A percentile compares a stretch with the other conserved stretches of the same genome.
Evolutionary conservation across 2,113 vertebrate genomes (phyloP).

Genomic region (Brachypteracias leptosomus): DNA sequence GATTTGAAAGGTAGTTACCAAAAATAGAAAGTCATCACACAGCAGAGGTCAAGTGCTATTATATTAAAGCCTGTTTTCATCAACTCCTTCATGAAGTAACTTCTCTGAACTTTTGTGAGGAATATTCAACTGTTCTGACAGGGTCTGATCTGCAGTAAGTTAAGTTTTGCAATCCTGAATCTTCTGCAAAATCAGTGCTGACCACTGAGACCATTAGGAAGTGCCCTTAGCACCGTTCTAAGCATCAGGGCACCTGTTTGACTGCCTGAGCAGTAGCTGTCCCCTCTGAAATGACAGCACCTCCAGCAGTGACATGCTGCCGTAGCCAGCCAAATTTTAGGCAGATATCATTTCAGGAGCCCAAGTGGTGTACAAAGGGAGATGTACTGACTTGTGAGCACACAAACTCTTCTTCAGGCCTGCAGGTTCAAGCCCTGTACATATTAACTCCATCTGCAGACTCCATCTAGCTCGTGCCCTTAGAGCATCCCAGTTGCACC

Average conservation of each 20-base stretch:
- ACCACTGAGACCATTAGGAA: neutral
- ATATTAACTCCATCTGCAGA: neutral
- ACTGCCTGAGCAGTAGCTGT: neutral
- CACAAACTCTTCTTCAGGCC: neutral
- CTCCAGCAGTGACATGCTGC: neutral
- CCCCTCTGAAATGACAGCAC: neutral
- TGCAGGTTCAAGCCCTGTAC: neutral
- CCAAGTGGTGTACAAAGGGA: neutral
- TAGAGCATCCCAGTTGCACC: neutral
- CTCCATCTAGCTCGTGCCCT: neutral
- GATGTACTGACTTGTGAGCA: neutral
- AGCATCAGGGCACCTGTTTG: fast-evolving
- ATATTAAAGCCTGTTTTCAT: neutral
- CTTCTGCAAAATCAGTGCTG: neutral
- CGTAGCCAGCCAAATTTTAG: neutral
- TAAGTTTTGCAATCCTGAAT: neutral
- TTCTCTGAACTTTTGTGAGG: neutral
- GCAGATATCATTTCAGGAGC: neutral
- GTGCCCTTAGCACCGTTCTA: neutral
- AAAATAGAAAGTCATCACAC: neutral
- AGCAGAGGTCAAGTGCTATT: neutral
- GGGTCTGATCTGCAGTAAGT: neutral
- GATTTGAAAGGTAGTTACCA: neutral
- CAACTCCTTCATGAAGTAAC: neutral
- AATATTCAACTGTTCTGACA: fast-evolving